These are phyloP conservation scores for Molanna angustata DNA, from an alignment of 2,888 invertebrate species.

Conservation along the genomic window DNA sequence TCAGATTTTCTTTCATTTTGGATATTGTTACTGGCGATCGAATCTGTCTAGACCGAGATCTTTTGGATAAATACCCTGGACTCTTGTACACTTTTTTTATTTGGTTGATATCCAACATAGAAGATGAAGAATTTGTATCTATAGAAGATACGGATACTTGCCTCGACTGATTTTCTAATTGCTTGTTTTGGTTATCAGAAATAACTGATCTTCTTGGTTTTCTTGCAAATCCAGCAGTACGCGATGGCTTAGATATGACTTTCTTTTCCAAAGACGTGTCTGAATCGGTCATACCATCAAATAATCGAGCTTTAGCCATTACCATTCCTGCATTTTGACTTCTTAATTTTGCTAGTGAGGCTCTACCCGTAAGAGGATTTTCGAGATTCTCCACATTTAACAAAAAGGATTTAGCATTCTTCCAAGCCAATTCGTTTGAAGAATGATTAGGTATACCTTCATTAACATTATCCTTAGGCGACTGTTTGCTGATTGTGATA, in stretches of 20 bases:
- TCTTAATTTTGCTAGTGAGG: slow-evolving; percentile 69
- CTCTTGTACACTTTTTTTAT: slow-evolving; percentile 23
- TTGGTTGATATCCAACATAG: slow-evolving; percentile 18
- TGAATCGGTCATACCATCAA: slow-evolving; percentile 57
- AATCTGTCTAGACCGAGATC: slow-evolving; percentile 18
- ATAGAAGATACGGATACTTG: neutral
- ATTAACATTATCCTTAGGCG: slow-evolving; percentile 40
- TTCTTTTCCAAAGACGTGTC: slow-evolving; percentile 48
- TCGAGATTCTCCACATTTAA: slow-evolving; percentile 50
- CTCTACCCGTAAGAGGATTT: slow-evolving; percentile 57
- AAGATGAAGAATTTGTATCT: slow-evolving; percentile 17
- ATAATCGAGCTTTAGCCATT: slow-evolving; percentile 72
- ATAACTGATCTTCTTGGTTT: slow-evolving; percentile 40
- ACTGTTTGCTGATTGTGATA: slow-evolving; percentile 37
- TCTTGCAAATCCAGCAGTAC: slow-evolving; percentile 45
- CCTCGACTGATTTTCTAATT: slow-evolving; percentile 6
- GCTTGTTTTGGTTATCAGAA: slow-evolving; percentile 14
- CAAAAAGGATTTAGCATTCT: slow-evolving; percentile 56
- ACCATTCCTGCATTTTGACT: slow-evolving; percentile 79
- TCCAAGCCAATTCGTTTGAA: slow-evolving; percentile 45
- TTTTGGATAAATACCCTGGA: slow-evolving; percentile 27
- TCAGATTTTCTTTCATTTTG: slow-evolving; percentile 31
- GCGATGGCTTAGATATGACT: slow-evolving; percentile 38
- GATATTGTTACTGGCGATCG: slow-evolving; percentile 19
- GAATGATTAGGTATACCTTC: slow-evolving; percentile 35